A percentile compares a stretch with the other conserved stretches of the same genome.
Evolutionary conservation across 2,888 invertebrate species (phyloP).

Genomic region (Bruchidius siliquastri): DNA sequence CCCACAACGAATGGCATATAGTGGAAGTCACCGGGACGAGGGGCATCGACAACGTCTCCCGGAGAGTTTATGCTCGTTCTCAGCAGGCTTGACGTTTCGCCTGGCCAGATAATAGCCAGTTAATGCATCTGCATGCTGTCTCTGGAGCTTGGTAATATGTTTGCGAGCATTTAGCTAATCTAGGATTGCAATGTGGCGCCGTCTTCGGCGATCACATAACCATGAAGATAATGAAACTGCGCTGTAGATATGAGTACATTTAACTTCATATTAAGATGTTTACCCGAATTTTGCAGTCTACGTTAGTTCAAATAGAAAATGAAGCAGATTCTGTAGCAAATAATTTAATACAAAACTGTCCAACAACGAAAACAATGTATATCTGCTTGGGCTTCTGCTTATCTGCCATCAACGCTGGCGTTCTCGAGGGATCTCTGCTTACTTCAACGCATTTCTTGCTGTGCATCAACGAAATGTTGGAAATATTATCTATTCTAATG

Average conservation of each 20-base stretch:
- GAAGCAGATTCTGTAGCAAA: no score
- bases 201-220: not conserved
- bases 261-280: not conserved
- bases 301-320: no score
- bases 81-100: slow-evolving; percentile 10
- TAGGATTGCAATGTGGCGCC: not conserved
- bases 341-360: no score
- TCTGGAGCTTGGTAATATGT: not conserved
- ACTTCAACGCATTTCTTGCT: no score
- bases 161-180: not conserved
- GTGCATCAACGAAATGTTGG: no score
- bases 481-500: no score
- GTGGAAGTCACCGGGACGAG: not conserved
- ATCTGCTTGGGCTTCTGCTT: no score
- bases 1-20: not conserved
- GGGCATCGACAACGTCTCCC: not conserved
- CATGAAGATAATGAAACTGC: not conserved
- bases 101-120: slow-evolving; percentile 9
- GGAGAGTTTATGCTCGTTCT: not conserved
- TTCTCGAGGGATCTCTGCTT: no score
- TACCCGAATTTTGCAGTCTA: not conserved
- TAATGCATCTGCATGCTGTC: not conserved
- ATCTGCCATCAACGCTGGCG: no score
- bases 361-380: no score
- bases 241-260: not conserved